phyloP scores from a whole-genome alignment of 2,113 vertebrate species.

The Machaerirhynchus nigripectus region DNA sequence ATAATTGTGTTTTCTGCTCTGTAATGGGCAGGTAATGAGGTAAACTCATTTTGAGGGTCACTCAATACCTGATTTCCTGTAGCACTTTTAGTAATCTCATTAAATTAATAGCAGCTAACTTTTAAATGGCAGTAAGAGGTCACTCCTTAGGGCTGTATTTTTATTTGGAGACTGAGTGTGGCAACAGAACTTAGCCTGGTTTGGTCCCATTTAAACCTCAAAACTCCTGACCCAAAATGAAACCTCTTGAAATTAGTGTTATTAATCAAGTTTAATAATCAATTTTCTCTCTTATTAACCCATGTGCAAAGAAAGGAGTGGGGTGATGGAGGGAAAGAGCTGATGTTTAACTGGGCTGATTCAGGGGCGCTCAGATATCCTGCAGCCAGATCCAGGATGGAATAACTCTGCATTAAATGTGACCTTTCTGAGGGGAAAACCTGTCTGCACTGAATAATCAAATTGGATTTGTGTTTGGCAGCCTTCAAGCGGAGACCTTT shows the following conservation, averaged over 20 bases:
- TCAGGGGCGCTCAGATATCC: not conserved
- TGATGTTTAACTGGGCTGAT: not conserved
- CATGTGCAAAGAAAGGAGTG: rapidly evolving
- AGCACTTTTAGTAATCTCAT: constrained; percentile 3
- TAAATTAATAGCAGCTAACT: not conserved
- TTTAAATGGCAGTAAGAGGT: not conserved
- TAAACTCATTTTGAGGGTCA: constrained; percentile 51
- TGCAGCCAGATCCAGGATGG: not conserved
- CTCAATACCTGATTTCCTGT: constrained; percentile 40
- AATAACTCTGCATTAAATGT: not conserved
- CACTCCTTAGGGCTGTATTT: not conserved
- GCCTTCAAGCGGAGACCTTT: constrained; percentile 20
- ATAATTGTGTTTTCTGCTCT: constrained; percentile 30
- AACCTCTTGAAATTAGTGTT: not conserved
- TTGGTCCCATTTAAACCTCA: not conserved
- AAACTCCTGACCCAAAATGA: not conserved
- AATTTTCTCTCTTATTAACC: not conserved
- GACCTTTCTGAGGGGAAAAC: not conserved
- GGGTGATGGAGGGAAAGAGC: not conserved
- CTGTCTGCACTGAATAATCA: not conserved
- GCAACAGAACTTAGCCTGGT: not conserved
- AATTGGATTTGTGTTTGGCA: not conserved
- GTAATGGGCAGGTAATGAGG: constrained; percentile 35
- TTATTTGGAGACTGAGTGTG: not conserved
- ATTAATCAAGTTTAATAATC: not conserved